Conservation (phyloP, 2,888 invertebrate genomes). For the Limnephilus lunatus region DNA sequence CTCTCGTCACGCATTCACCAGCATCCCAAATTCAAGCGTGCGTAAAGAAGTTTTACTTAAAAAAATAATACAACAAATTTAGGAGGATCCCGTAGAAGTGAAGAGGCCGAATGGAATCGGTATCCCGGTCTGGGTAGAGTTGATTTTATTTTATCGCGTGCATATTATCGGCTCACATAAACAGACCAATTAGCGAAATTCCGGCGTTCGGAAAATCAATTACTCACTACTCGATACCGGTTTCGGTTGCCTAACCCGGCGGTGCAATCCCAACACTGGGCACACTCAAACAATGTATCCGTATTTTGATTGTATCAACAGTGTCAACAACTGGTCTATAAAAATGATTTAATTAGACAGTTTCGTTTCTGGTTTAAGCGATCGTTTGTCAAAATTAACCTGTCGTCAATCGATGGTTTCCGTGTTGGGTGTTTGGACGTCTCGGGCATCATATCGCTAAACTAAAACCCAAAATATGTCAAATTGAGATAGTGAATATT, state of each 20-base stretch:
- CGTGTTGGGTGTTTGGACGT: background rate
- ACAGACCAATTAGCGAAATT: background rate
- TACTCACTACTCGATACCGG: background rate
- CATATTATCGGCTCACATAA: background rate
- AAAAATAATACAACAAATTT: no score
- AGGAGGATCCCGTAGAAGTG: no score
- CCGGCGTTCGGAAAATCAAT: background rate
- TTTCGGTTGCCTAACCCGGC: background rate
- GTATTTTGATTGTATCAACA: background rate
- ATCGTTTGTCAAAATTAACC: background rate
- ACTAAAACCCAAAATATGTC: background rate
- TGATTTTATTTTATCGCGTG: background rate
- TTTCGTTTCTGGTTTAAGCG: background rate
- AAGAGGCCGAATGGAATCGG: no score
- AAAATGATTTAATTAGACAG: background rate
- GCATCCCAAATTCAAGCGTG: no score
- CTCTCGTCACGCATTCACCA: no score
- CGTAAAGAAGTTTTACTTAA: no score
- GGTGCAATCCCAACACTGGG: background rate
- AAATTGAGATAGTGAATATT: background rate
- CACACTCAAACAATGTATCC: background rate
- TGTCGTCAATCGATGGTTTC: background rate
- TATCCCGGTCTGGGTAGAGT: no score
- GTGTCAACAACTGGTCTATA: background rate
- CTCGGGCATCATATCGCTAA: background rate